phyloP scores from a whole-genome alignment of 2,113 vertebrate genomes.

The Dinomys branickii region DNA sequence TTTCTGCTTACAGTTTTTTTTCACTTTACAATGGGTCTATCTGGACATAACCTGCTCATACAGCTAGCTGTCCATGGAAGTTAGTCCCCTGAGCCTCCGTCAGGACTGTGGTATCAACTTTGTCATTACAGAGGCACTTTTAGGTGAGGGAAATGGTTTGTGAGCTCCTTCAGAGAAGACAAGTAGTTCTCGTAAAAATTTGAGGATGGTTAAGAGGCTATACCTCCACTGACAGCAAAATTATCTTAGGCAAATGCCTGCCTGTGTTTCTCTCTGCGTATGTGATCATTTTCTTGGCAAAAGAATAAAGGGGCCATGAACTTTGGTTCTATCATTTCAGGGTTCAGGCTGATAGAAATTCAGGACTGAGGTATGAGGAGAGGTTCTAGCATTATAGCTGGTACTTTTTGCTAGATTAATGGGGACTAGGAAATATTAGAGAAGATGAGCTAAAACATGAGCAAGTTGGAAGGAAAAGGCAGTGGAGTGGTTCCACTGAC shows the following conservation, averaged over 20 bases:
- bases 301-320: neutral
- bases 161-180: neutral
- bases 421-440: neutral
- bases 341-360: neutral
- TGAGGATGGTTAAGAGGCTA: neutral
- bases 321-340: neutral
- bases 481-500: neutral
- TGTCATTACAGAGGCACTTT: neutral
- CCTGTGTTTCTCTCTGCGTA: neutral
- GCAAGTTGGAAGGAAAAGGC: neutral
- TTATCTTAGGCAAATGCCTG: neutral
- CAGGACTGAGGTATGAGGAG: neutral
- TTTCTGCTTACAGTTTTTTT: neutral
- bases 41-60: too few species aligned
- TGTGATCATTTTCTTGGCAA: neutral
- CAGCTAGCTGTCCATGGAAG: neutral
- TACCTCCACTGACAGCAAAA: neutral
- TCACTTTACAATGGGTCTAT: neutral
- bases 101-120: neutral
- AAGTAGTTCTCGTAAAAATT: neutral
- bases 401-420: neutral
- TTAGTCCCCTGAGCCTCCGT: neutral
- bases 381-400: neutral
- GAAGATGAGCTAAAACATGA: neutral
- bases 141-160: neutral